Evolutionary conservation across 2,888 invertebrate species (phyloP).

Genomic region (Cheilosia scutellata): DNA sequence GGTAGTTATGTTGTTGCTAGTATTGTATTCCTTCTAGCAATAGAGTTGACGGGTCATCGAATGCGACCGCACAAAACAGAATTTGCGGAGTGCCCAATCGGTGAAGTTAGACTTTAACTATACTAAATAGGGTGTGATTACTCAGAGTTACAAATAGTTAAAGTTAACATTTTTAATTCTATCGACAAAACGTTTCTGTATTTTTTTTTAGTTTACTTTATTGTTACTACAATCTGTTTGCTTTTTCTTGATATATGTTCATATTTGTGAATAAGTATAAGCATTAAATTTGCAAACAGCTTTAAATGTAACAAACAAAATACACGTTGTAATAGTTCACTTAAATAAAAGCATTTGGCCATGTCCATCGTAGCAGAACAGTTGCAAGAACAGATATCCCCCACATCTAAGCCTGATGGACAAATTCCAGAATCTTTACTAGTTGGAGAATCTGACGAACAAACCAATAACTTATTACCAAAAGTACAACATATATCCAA

Average conservation of each 20-base stretch:
- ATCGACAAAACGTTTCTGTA: not conserved
- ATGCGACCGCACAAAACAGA: constrained; percentile 65
- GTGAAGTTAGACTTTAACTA: constrained; percentile 54
- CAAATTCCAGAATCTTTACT: constrained; percentile 80
- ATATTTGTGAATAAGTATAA: not conserved
- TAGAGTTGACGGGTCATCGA: constrained; percentile 69
- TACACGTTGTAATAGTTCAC: constrained; percentile 2
- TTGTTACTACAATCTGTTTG: not conserved
- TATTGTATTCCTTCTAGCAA: constrained; percentile 26
- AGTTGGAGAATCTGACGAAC: constrained; percentile 37
- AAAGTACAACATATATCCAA: constrained; percentile 71
- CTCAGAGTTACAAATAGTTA: not conserved
- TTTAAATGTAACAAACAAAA: not conserved
- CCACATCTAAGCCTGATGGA: constrained; percentile 79
- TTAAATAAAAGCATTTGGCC: constrained; percentile 13
- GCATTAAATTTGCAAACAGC: not conserved
- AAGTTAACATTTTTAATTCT: not conserved
- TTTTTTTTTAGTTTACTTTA: not conserved
- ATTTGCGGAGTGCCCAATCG: constrained; percentile 65
- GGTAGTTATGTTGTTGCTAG: constrained; percentile 19
- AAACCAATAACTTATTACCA: constrained; percentile 51
- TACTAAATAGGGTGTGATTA: constrained; percentile 10
- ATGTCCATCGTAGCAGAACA: constrained; percentile 63
- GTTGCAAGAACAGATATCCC: constrained; percentile 8
- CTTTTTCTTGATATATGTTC: not conserved